Evolutionary conservation across 1,140 invertebrate genomes (phyloP), one percentile per base, ranked within the genome.

Genomic region (Idris sp.): DNA sequence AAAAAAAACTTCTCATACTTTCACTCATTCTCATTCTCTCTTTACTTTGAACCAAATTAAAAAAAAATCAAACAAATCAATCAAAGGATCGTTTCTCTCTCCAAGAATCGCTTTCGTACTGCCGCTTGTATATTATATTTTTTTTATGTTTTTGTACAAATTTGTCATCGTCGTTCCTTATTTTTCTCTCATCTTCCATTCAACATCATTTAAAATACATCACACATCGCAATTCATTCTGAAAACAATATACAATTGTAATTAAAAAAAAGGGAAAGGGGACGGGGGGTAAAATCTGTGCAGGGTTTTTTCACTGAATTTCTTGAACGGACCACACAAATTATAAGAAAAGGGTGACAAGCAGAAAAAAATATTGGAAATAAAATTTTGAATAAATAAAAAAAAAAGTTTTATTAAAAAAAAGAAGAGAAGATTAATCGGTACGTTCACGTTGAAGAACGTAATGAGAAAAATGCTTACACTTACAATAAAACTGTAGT

Each of bases 401-500:
- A n/a, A n/a, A n/a, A n/a, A n/a, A n/a, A n/a, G n/a, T n/a, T n/a
- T n/a, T n/a, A n/a, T n/a, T n/a, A n/a, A n/a, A n/a, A n/a, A n/a
- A n/a, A n/a, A n/a, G n/a, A n/a, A n/a, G n/a, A n/a, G n/a, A n/a
- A n/a, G n/a, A n/a, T n/a, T n/a, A n/a, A n/a, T n/a, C n/a, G n/a
- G n/a, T n/a, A n/a, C n/a, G n/a, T n/a, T n/a, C n/a, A n/a, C 43
- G 51, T 58, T 65, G 41, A 56, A 54, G 41, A 62, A 71, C 56
- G 26, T 33, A 71, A 28, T 62, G 41, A 49, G 11, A 61, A 56
- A 65, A 62, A 62, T 71, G 40, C 54, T 61, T 71, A 61, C 15
- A 58, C 46, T 61, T 69, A 69, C 77, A 77, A 84, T 80, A 77
- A n/a, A 80, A 81, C 79, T 79, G 79, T 84, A 82, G 68, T 62